A percentile compares a stretch with the other conserved stretches of the same genome.
Conservation (phyloP, 2,888 invertebrate species). For the Mesoligia furuncula region DNA sequence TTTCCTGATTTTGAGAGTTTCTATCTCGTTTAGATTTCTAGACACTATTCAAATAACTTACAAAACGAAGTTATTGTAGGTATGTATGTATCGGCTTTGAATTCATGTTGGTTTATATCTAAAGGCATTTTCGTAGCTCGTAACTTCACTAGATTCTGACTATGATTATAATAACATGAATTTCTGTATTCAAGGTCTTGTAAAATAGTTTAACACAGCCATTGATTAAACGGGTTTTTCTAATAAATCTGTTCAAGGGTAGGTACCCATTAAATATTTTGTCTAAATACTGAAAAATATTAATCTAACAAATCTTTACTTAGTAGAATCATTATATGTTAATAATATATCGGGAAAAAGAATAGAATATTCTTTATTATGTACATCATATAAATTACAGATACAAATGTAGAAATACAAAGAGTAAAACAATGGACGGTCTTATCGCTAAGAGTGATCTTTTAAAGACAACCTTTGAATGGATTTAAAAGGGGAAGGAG, state of each 20-base stretch:
- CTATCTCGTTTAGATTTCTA: slow-evolving; percentile 12
- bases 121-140: background rate
- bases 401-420: background rate
- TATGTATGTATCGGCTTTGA: background rate
- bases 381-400: too few relatives aligned
- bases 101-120: background rate
- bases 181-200: slow-evolving; percentile 5
- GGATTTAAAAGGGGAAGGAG: background rate
- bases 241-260: background rate
- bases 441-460: background rate
- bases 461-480: background rate
- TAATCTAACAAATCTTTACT: background rate
- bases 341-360: background rate
- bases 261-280: background rate
- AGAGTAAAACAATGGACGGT: background rate
- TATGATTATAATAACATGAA: background rate
- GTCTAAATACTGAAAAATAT: background rate
- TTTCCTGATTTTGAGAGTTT: slow-evolving; percentile 7
- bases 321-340: background rate
- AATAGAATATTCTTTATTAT: too few relatives aligned
- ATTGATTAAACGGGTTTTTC: background rate
- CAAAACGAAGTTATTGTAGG: background rate
- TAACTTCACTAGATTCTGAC: background rate
- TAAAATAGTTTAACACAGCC: background rate
- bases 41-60: slow-evolving; percentile 21